Evolutionary conservation across 2,888 invertebrate genomes (phyloP).

Genomic region (Apamea monoglypha): DNA sequence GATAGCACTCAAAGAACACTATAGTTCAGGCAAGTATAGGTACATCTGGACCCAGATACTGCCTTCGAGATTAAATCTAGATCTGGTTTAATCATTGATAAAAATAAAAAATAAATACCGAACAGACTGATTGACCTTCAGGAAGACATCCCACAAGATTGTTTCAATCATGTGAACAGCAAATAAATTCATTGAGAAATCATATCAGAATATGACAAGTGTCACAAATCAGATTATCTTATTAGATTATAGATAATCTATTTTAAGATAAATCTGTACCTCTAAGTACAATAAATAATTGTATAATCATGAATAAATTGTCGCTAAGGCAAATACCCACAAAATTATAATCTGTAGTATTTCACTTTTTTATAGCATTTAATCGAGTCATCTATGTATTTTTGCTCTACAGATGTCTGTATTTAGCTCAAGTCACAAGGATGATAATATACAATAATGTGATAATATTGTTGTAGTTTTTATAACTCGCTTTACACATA

Average conservation of each 20-base stretch:
- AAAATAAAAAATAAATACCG: not conserved
- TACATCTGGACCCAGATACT: not conserved
- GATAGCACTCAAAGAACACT: not conserved
- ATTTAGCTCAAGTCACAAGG: conserved; percentile 38
- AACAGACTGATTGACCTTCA: not conserved
- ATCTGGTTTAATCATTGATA: conserved; percentile 9
- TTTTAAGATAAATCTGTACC: conserved; percentile 27
- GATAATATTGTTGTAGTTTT: conserved; percentile 34
- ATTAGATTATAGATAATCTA: conserved; percentile 18
- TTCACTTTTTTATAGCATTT: conserved; percentile 8
- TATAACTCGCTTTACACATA: conserved; percentile 25
- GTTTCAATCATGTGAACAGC: conserved; percentile 35
- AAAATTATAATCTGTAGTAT: conserved; percentile 15
- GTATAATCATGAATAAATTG: not conserved
- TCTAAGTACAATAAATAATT: conserved; percentile 37
- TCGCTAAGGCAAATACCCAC: conserved; percentile 17
- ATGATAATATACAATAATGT: conserved; percentile 43
- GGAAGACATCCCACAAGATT: conserved; percentile 12
- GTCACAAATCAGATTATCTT: conserved; percentile 13
- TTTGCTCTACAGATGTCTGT: conserved; percentile 12
- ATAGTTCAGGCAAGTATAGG: not conserved
- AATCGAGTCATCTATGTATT: conserved; percentile 33
- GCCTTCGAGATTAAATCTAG: not conserved
- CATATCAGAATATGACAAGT: conserved; percentile 39
- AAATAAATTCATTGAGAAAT: conserved; percentile 13